Evolutionary conservation across 92 coral and sea anemone genomes (phyloP), one percentile per base, ranked within the genome.

Genomic region (Chrysogorgia sp.): DNA sequence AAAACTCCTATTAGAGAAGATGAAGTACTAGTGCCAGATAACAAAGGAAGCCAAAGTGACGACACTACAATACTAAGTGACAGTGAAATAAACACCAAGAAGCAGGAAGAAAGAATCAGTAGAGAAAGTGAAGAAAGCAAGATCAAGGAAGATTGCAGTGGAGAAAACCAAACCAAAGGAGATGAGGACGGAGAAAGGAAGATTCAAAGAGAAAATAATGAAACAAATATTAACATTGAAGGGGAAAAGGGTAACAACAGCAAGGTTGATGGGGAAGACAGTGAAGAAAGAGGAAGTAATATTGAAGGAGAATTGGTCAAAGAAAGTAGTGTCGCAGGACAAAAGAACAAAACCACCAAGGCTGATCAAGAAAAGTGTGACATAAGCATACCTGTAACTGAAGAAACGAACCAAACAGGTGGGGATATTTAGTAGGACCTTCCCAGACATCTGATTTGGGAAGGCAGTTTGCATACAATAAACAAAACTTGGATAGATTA

Each of bases 381-480:
- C 5, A 12, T 37, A 37, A 37, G 12, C 43, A 37, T 37, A n/a
- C n/a, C n/a, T n/a, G n/a, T n/a, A 37, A 37, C 43, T 37, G 43
- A 37, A 37, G 43, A 37, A 37, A 12, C 5, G 43, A 37, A 5
- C 59, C 59, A 58, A 58, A 58, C 28, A 22, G 63, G 31, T 17
- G 32, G 12, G 10, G 10, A 58, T 8, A 17, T 58, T 58, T 25
- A 10, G 1, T 58, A 20, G 63, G 3, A 23, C 63, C 63, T 58
- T 58, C 63, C 63, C 63, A 58, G 63, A 58, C 10, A 31, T 22
- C 63, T 58, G 25, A 2, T 58, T 15, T 58, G 63, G 63, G 63
- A 58, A 58, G 63, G 63, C 22, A 8, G 31, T 19, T 58, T 17
- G 23, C 63, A 7, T 24, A 58, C 17, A 24, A 58, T 58, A 12